These are phyloP conservation scores for Corvus cornix DNA, from an alignment of 2,113 vertebrate species.

Conservation along the genomic window DNA sequence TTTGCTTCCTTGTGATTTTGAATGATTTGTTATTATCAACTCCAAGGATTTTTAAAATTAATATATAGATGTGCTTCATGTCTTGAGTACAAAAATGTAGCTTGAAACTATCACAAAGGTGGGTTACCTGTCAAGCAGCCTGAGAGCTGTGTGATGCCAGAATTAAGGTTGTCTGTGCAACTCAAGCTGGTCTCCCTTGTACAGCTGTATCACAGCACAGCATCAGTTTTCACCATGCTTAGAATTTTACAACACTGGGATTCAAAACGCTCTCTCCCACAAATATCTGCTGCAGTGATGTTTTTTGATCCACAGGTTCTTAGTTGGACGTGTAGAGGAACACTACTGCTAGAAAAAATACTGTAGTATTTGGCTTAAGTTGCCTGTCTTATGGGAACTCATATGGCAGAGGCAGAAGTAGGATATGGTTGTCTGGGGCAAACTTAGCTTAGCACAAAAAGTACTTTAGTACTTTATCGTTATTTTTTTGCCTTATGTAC, in stretches of 20 bases:
- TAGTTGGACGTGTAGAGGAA: rapidly evolving
- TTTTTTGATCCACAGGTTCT: not conserved
- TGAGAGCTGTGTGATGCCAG: not conserved
- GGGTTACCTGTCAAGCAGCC: not conserved
- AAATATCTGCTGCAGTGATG: not conserved
- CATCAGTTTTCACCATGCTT: not conserved
- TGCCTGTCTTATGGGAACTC: rapidly evolving
- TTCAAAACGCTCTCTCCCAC: not conserved
- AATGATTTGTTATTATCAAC: not conserved
- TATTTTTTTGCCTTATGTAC: not conserved
- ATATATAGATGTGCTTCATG: not conserved
- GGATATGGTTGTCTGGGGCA: not conserved
- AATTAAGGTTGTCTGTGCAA: not conserved
- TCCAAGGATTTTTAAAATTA: not conserved
- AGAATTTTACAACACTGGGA: not conserved
- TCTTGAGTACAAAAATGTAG: not conserved
- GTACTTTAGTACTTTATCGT: not conserved
- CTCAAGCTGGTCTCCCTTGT: not conserved
- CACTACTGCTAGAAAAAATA: not conserved
- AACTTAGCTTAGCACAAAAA: not conserved
- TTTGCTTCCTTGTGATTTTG: not conserved
- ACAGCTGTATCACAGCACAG: rapidly evolving
- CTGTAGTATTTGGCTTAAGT: not conserved
- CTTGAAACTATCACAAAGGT: not conserved
- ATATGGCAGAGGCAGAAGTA: not conserved